phyloP scores from a whole-genome alignment of 2,797 vertebrate species.

The Orientallactaga sibirica region DNA sequence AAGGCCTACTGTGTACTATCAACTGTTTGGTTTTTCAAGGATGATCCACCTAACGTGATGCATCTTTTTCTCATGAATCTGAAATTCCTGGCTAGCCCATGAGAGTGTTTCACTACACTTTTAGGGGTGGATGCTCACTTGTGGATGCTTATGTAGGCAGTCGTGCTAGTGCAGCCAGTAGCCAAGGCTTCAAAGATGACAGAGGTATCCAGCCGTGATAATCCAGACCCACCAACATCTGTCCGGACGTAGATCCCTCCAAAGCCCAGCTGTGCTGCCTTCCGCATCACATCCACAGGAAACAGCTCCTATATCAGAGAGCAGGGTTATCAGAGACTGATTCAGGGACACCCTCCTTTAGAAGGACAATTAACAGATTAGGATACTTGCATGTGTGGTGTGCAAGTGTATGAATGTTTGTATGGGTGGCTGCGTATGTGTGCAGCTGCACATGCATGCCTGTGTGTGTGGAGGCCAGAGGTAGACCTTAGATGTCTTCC shows the following conservation, averaged over 20 bases:
- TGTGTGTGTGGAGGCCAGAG: too few species aligned
- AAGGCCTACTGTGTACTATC: not conserved
- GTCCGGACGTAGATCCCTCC: slow-evolving; percentile 95
- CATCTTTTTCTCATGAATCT: not conserved
- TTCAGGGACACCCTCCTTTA: not conserved
- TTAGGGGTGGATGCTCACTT: slow-evolving; percentile 90
- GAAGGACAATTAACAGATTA: not conserved
- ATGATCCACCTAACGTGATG: not conserved
- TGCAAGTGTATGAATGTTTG: too few species aligned
- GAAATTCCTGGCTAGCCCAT: not conserved
- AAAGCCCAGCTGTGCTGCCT: slow-evolving; percentile 95
- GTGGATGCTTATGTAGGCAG: slow-evolving; percentile 98
- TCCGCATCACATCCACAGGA: slow-evolving; percentile 94
- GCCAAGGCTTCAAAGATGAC: slow-evolving; percentile 98
- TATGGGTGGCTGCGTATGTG: too few species aligned
- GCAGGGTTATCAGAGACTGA: not conserved
- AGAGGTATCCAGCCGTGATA: slow-evolving; percentile 95
- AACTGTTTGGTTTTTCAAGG: not conserved
- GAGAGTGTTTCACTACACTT: rapidly evolving
- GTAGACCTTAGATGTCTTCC: too few species aligned
- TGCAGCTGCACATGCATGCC: too few species aligned
- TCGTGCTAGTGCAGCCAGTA: slow-evolving; percentile 97
- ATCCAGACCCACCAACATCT: slow-evolving; percentile 96
- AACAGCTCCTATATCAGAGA: slow-evolving; percentile 92
- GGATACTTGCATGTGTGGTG: not conserved